These are phyloP conservation scores for Amphilophus citrinellus DNA, from an alignment of 2,113 vertebrate genomes.

Conservation along the genomic window DNA sequence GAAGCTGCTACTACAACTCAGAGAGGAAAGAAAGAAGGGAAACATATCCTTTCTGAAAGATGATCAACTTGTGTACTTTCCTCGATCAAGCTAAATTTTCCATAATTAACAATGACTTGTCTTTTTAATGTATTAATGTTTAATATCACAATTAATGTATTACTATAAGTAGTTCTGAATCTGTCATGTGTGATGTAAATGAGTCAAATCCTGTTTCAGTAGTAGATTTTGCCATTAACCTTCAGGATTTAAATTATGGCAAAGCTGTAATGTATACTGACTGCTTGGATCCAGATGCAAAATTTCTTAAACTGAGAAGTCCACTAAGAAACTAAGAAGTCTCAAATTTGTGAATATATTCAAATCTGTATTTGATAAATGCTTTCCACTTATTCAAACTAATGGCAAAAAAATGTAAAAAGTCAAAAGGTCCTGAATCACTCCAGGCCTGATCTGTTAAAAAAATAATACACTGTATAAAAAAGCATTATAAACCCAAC, in stretches of 20 bases:
- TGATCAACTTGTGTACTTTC: neutral
- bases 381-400: neutral
- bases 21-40: neutral
- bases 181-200: neutral
- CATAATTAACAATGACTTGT: neutral
- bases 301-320: neutral
- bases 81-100: neutral
- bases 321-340: neutral
- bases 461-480: too few species aligned
- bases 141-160: neutral
- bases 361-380: neutral
- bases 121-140: neutral
- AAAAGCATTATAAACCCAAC: too few species aligned
- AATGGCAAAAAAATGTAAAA: neutral
- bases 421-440: too few species aligned
- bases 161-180: neutral
- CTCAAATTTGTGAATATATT: neutral
- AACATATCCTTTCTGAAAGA: neutral
- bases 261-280: neutral
- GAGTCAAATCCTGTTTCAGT: neutral
- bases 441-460: too few species aligned
- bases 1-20: neutral
- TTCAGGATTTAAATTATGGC: neutral
- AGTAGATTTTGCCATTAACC: neutral
- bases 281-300: neutral